Percentiles rank a stretch among this genome's conserved stretches.
phyloP scores from a whole-genome alignment of 2,888 invertebrate species.

The Melanophora roralis region DNA sequence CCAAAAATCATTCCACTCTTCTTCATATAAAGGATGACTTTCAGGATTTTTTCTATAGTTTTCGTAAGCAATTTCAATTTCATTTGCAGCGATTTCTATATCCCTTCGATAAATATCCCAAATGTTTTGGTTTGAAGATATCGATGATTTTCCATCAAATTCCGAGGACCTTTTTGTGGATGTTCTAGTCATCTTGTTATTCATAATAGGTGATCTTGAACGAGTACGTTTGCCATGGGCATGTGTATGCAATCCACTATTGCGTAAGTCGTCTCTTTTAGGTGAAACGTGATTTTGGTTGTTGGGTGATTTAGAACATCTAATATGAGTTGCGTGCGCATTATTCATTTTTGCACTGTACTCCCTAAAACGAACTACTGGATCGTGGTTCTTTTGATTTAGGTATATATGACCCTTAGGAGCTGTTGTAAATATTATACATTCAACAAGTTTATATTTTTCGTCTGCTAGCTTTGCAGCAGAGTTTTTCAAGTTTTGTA shows the following conservation, averaged over 20 bases:
- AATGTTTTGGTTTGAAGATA: conserved; percentile 31
- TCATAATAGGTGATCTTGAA: conserved; percentile 39
- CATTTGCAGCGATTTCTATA: conserved; percentile 45
- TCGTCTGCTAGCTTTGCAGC: conserved; percentile 9
- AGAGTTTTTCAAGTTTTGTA: conserved; percentile 65
- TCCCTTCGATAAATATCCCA: conserved; percentile 63
- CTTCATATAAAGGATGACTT: conserved; percentile 88
- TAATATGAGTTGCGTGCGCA: background rate
- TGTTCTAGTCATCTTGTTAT: background rate
- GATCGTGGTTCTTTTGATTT: conserved; percentile 45
- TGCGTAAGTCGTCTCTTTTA: background rate
- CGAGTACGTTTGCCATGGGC: conserved; percentile 1
- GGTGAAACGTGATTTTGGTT: background rate
- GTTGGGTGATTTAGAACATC: conserved; percentile 28
- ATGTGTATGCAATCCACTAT: background rate
- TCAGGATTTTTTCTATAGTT: conserved; percentile 83
- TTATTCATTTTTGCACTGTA: conserved; percentile 33
- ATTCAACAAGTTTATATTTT: conserved; percentile 47
- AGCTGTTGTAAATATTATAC: conserved; percentile 39
- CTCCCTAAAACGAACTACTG: conserved; percentile 27
- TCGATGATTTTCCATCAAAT: background rate
- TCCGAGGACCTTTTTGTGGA: background rate
- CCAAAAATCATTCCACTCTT: conserved; percentile 92
- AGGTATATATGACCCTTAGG: conserved; percentile 52
- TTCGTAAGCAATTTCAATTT: conserved; percentile 79